A percentile compares a stretch with the other conserved stretches of the same genome.
Conservation (phyloP, 2,888 invertebrate species). For the Drosophila rubida region DNA sequence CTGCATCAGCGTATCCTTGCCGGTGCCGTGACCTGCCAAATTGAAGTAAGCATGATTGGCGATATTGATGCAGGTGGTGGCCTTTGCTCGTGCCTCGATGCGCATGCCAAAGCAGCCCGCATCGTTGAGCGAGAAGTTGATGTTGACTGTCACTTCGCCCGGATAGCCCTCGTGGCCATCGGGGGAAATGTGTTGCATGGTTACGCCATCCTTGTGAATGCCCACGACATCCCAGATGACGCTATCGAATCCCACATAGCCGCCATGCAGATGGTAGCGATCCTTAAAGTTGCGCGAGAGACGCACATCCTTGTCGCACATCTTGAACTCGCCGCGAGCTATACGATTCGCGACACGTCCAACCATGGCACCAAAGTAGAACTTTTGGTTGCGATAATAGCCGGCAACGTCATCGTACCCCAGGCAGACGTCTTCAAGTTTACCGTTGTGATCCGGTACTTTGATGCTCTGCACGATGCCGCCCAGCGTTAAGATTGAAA, state of each 20-base stretch:
- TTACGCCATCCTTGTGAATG: conserved; percentile 85
- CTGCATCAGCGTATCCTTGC: conserved; percentile 88
- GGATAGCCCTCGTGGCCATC: conserved; percentile 96
- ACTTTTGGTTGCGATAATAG: conserved; percentile 87
- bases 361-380: conserved; percentile 94
- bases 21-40: conserved; percentile 90
- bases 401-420: conserved; percentile 93
- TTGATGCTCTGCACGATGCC: conserved; percentile 91
- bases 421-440: conserved; percentile 91
- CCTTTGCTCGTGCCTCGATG: conserved; percentile 91
- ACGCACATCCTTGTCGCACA: conserved; percentile 89
- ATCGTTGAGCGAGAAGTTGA: conserved; percentile 89
- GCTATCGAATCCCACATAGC: conserved; percentile 92
- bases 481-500: conserved; percentile 89
- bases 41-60: conserved; percentile 96
- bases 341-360: conserved; percentile 95
- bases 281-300: conserved; percentile 90
- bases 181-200: conserved; percentile 90
- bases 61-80: conserved; percentile 93
- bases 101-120: conserved; percentile 91
- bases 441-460: conserved; percentile 90
- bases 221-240: conserved; percentile 88
- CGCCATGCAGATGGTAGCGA: conserved; percentile 92
- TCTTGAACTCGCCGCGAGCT: conserved; percentile 88
- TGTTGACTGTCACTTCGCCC: conserved; percentile 90